Base-by-base conservation (phyloP, 2,797 vertebrate species). In the Hippoglossus hippoglossus region DNA sequence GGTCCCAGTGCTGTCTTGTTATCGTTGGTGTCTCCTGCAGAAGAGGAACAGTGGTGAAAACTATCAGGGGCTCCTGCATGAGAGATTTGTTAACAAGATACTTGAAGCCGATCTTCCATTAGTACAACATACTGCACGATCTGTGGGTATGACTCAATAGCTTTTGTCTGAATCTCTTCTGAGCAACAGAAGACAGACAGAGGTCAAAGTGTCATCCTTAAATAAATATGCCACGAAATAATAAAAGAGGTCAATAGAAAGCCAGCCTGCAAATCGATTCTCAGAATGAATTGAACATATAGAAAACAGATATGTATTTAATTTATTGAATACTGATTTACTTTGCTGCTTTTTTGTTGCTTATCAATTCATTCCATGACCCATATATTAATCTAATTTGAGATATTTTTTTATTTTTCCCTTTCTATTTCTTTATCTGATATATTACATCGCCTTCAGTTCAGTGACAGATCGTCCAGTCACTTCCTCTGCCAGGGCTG, bases 11-110 rank as follows among this genome's bases (percentile, higher is more conserved):
- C 86, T 5, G 93, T 92, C 86, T 95, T 96, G 87, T 96, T 96
- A 54, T 96, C 95, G 19, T 96, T 96, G 66, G 93, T 90, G 85
- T 96, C 95, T 62, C 95, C 96, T 96, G 83, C 41, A 6, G 52
- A 46, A 59, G 62, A 63, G 39, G 11, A 46, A 62, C 31, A 82
- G 13, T 51, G 26, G 58, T 52, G 41, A 25, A 36, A 65, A 49
- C 46, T 21, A 19, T 79, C 54, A 46, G 31, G 18, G 13, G 51
- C 25, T 66, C 26, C 15, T 26, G 19, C 24, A 64, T 6, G 25
- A 39, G n/a, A 34, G 6, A 50, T 24, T 12, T 46, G 24, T 47
- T 24, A 58, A 54, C 49, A 49, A 25, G 19, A 77, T 28, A 26
- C 1, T 18, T 22, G 24, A 24, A 25, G 21, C 19, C n/a, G 25